Evolutionary conservation across 2,797 vertebrate genomes (phyloP), one percentile per base, ranked within the genome.

Genomic region (Sebastes steindachneri): DNA sequence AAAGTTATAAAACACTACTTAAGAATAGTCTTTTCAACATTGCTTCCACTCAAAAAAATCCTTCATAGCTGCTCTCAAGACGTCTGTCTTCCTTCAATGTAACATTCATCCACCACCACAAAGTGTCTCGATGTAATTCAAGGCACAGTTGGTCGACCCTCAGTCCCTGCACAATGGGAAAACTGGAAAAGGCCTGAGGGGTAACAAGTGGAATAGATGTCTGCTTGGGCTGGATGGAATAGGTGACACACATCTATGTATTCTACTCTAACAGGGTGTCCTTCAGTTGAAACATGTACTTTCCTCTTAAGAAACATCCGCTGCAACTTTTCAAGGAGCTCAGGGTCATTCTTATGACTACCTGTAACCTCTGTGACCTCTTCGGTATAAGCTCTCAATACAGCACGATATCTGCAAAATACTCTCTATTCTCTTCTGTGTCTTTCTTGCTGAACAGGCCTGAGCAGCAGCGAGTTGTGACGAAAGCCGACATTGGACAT

Each of bases 141-240:
- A 53, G 25, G 31, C 26, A 53, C 23, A 23, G 41, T 53, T 31
- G n/a, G 29, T 80, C 53, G 21, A 75, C 64, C 51, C 68, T 1
- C 8, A 53, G 78, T 73, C 45, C 25, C 1, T n/a, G 57, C 21
- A 48, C 21, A 15, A 54, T 15, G 35, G 28, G 55, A 25, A 53
- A 54, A 45, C 57, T 54, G 45, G 63, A 79, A 70, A 19, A 59
- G 15, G 74, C 76, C 74, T 37, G 63, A 72, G 71, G 77, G 55
- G 60, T 53, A 75, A 65, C 57, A 53, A 70, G 60, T 33, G 53
- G 35, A 54, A 80, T 33, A 68, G 68, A 87, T 73, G 81, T 28
- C 75, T 55, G 35, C 15, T 51, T 79, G 21, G 29, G 31, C 59
- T 25, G 33, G 19, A 53, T 33, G 41, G 53, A 84, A 70, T 4